Conservation (phyloP, 1,140 invertebrate species). For the Gyrodactylus salaris region DNA sequence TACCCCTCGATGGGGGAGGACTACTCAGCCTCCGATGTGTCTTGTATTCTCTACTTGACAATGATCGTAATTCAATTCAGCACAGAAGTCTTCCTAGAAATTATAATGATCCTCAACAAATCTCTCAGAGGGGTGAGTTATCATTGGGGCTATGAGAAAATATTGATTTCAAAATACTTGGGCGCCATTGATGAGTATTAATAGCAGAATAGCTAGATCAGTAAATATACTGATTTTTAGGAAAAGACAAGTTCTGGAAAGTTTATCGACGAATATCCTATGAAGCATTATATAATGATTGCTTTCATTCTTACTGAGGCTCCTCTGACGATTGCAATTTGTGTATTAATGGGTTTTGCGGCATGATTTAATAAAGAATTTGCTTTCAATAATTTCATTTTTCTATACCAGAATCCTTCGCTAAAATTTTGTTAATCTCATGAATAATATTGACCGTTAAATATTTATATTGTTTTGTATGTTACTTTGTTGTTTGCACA, state of each 20-base stretch:
- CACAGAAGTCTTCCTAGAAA: neutral
- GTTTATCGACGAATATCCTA: neutral
- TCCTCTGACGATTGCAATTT: neutral
- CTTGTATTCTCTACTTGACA: neutral
- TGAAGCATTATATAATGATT: neutral
- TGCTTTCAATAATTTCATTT: neutral
- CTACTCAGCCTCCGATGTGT: neutral
- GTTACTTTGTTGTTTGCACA: neutral
- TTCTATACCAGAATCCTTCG: too few relatives aligned
- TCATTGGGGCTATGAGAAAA: too few relatives aligned
- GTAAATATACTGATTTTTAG: too few relatives aligned
- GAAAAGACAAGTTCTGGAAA: neutral
- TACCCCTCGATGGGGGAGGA: neutral
- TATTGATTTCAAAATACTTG: too few relatives aligned
- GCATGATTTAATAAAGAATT: neutral
- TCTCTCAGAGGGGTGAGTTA: neutral
- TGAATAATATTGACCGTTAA: neutral
- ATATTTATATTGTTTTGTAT: neutral
- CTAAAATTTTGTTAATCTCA: neutral
- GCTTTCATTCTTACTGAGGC: neutral
- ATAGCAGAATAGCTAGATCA: too few relatives aligned
- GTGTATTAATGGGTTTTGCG: neutral
- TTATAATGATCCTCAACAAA: neutral
- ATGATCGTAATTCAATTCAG: neutral
- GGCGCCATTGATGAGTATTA: too few relatives aligned